Base-by-base conservation (phyloP, 1,140 invertebrate species). In the Homalodisca vitripennis region DNA sequence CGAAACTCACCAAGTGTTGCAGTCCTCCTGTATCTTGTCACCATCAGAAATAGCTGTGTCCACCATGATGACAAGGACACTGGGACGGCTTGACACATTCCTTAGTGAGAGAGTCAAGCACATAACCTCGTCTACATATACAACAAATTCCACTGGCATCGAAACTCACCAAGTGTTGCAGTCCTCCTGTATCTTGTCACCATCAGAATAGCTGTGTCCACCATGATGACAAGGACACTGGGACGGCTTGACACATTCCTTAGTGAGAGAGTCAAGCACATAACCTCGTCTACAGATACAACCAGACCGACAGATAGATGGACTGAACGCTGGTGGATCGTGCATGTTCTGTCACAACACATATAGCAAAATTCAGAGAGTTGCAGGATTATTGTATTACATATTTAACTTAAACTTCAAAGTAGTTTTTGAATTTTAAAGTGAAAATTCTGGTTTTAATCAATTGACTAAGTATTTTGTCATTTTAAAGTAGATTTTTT, bases 21-120 rank as follows among this genome's bases (percentile, higher is more conserved):
- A 96, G 51, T 92, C 91, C 77, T 89, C 86, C 68, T 88, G 85
- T 75, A 94, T 91, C 41, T 80, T 80, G 6, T 90, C 85, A 0
- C 88, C 89, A 73, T 96, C 92, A 24, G 82, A n/a, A 80, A 77
- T 92, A 97, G 75, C 90, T 93, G 26, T 85, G 83, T 2, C 93
- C 92, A n/a, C 89, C 92, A 78, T 96, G 93, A 78, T 94, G 92
- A 77, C 94, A 97, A 0, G 93, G 93, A 76, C 94, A 97, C 34
- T 88, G 80, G 0, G 80, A 75, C 0, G 88, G 84, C 67, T 82
- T 77, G 0, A 96, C 85, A 76, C 94, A 97, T 14, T 79, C 76
- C 69, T 87, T 85, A 0, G 84, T 85, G 3, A 85, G 79, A 0
- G 82, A 83, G 74, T 94, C 90, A 2, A 89, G 79, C 2, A 95